A percentile compares a stretch with the other conserved stretches of the same genome.
Evolutionary conservation across 2,888 invertebrate species (phyloP).

Genomic region (Ellobium chinense): DNA sequence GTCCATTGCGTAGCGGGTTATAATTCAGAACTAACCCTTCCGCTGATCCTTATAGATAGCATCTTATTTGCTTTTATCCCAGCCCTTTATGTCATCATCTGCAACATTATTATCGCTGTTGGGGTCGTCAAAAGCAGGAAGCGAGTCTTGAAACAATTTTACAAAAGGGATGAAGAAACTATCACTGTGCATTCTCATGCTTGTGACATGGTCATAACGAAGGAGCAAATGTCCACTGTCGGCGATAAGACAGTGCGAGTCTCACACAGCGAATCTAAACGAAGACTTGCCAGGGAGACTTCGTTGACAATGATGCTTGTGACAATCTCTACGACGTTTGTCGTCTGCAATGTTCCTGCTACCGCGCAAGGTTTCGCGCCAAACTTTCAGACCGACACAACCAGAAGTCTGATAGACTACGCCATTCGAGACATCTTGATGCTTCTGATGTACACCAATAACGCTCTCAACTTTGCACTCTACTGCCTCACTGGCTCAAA

Average conservation of each 20-base stretch:
- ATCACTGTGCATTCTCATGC: background rate
- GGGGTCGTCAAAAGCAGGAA: constrained; percentile 6
- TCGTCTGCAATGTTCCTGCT: background rate
- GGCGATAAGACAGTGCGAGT: background rate
- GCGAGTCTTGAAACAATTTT: background rate
- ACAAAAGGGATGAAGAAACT: no score
- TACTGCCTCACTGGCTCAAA: constrained; percentile 10
- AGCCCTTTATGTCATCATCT: background rate
- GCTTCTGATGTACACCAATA: constrained; percentile 9
- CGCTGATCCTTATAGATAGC: background rate
- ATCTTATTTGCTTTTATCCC: background rate
- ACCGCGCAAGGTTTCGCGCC: background rate
- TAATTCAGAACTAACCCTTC: background rate
- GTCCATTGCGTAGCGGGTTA: background rate
- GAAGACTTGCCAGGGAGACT: background rate
- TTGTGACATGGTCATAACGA: background rate
- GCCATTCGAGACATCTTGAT: background rate
- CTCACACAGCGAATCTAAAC: background rate
- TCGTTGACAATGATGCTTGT: constrained; percentile 7
- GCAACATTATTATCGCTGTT: background rate
- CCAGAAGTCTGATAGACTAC: background rate
- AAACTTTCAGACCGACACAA: background rate
- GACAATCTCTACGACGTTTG: background rate
- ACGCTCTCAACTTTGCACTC: background rate
- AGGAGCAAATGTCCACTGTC: background rate